These are phyloP conservation scores for Arge pagana DNA, from an alignment of 2,888 invertebrate genomes.

Conservation along the genomic window DNA sequence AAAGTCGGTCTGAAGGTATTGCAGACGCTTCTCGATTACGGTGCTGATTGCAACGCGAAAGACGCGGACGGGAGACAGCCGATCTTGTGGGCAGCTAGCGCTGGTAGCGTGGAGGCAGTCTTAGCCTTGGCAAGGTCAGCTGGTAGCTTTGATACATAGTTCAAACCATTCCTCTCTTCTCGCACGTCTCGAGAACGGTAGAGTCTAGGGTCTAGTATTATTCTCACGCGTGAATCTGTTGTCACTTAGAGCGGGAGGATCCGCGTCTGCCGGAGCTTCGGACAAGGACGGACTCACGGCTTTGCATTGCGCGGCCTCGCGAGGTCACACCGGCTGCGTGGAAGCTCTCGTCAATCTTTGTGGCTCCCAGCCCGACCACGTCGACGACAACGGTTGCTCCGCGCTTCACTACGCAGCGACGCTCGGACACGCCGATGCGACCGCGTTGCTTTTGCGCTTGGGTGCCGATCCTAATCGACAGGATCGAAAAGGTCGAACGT, in stretches of 20 bases:
- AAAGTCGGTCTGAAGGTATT: constrained; percentile 79
- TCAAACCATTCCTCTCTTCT: too few relatives aligned
- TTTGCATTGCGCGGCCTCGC: constrained; percentile 94
- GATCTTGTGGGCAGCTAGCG: constrained; percentile 95
- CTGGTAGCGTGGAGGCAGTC: constrained; percentile 92
- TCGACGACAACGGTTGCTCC: constrained; percentile 92
- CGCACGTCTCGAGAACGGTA: too few relatives aligned
- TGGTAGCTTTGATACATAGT: too few relatives aligned
- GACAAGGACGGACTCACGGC: constrained; percentile 93
- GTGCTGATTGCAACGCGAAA: constrained; percentile 80
- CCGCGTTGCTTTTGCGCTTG: constrained; percentile 83
- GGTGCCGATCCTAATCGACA: constrained; percentile 92
- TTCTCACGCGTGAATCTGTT: not conserved
- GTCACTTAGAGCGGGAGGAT: constrained; percentile 49
- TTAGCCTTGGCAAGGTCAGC: constrained; percentile 77
- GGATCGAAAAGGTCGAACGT: constrained; percentile 89
- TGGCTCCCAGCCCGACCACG: constrained; percentile 84
- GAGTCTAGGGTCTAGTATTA: too few relatives aligned
- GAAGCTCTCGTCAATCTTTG: constrained; percentile 87
- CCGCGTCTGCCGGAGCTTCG: constrained; percentile 64
- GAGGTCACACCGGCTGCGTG: constrained; percentile 91
- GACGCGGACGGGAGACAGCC: constrained; percentile 95
- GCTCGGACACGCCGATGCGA: constrained; percentile 92
- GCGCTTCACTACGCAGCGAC: constrained; percentile 97
- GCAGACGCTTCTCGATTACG: constrained; percentile 75